Conservation (phyloP, 2,888 invertebrate species). For the Argyresthia albistria region DNA sequence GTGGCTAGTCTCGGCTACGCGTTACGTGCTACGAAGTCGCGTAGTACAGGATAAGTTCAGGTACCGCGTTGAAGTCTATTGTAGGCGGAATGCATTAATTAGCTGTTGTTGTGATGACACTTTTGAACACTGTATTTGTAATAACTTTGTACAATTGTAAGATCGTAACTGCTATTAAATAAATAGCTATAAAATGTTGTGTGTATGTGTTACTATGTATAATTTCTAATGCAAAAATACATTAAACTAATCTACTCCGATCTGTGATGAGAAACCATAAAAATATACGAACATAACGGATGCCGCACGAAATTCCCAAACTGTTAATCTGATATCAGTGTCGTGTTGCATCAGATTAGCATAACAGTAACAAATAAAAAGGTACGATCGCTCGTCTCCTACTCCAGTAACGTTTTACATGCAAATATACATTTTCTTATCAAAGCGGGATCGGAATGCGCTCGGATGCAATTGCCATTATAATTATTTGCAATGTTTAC, state of each 20-base stretch:
- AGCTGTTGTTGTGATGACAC: too few relatives aligned
- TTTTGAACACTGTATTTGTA: too few relatives aligned
- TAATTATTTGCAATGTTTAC: constrained; percentile 74
- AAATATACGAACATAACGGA: neutral
- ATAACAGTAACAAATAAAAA: constrained; percentile 58
- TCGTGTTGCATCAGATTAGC: constrained; percentile 61
- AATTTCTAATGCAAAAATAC: too few relatives aligned
- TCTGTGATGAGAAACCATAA: too few relatives aligned
- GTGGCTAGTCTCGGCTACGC: neutral
- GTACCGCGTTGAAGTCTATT: constrained; percentile 6
- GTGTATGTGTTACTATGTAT: too few relatives aligned
- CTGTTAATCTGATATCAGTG: constrained; percentile 66
- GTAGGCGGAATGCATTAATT: neutral
- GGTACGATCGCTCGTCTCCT: constrained; percentile 38
- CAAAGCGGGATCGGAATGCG: constrained; percentile 43
- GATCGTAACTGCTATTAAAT: too few relatives aligned
- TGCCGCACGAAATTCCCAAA: constrained; percentile 34
- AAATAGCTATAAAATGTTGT: too few relatives aligned
- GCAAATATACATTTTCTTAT: constrained; percentile 60
- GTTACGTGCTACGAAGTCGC: neutral
- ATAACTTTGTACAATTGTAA: too few relatives aligned
- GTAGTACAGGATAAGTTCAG: constrained; percentile 6
- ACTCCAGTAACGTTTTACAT: constrained; percentile 50
- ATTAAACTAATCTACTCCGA: too few relatives aligned
- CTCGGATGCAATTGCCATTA: constrained; percentile 62